Base-by-base conservation (phyloP, 2,113 vertebrate genomes). In the Parus major region DNA sequence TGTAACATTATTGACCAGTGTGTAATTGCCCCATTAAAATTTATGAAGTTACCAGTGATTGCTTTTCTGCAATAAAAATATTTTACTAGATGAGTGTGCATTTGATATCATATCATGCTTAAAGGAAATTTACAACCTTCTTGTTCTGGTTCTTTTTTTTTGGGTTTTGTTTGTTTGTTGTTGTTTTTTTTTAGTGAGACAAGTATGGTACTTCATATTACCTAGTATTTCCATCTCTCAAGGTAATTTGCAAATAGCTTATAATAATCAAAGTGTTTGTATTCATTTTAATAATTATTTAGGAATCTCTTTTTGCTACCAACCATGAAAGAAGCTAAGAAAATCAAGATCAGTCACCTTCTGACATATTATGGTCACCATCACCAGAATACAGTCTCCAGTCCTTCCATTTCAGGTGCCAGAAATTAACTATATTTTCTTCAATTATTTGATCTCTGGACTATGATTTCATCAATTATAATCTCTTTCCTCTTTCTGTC, bases 1-100 rank as follows among this genome's bases (percentile, higher is more conserved):
- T 72, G 63, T 59, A 96, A 33, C 82, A 50, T 86, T 96, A 96
- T 75, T 87, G 92, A 97, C 73, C 50, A 39, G 24, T 49, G 46
- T 83, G 65, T 87, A 96, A 95, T 65, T 91, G 73, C 66, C 4
- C 31, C 25, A 92, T 97, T 94, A 96, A 95, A 95, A 96, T 95
- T 87, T 88, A 96, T 92, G 59, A 91, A 87, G 66, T 85, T 92
- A 88, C 63, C 63, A 77, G 49, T 82, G 18, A 92, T 44, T 86
- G 47, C 39, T 96, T 93, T 95, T 83, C 77, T 83, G n/a, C 75
- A 95, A 82, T 85, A 94, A 89, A 90, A 93, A 65, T 61, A 90
- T 82, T 93, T 93, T 88, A 77, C 49, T 65, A 89, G 27, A 46
- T 78, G 29, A 93, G 12, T 4, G 1, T 80, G 39, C 64, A 57